A percentile compares a stretch with the other conserved stretches of the same genome.
These are phyloP conservation scores for Microtus pennsylvanicus DNA, from an alignment of 2,113 vertebrate species.

Conservation along the genomic window DNA sequence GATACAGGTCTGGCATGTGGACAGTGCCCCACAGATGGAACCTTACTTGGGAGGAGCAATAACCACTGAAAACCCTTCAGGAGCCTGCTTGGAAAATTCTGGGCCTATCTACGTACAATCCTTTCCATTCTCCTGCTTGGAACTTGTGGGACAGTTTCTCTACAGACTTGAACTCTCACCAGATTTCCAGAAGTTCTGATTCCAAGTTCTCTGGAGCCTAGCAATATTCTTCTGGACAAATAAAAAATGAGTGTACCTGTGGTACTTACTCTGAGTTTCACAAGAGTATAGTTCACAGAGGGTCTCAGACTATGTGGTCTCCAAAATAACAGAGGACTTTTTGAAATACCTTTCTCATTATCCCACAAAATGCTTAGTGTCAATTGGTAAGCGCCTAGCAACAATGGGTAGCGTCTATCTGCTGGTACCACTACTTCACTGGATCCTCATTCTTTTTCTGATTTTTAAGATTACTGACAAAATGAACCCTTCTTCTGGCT, in stretches of 20 bases:
- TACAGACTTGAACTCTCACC: neutral
- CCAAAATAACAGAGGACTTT: neutral
- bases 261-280: too few relatives aligned
- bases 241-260: neutral
- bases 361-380: neutral
- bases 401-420: neutral
- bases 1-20: too few relatives aligned
- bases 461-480: neutral
- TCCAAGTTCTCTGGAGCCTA: neutral
- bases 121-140: neutral
- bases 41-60: neutral
- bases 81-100: neutral
- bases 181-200: neutral
- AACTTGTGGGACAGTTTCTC: neutral
- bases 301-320: neutral
- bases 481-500: neutral
- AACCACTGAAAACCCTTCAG: neutral
- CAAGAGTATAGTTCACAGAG: neutral
- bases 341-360: neutral
- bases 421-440: neutral
- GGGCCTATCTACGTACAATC: neutral
- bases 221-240: neutral
- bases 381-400: neutral
- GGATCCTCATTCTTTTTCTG: neutral
- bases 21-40: too few relatives aligned